Evolutionary conservation across 2,888 invertebrate genomes (phyloP).

Genomic region (Tanytarsus gracilentus): DNA sequence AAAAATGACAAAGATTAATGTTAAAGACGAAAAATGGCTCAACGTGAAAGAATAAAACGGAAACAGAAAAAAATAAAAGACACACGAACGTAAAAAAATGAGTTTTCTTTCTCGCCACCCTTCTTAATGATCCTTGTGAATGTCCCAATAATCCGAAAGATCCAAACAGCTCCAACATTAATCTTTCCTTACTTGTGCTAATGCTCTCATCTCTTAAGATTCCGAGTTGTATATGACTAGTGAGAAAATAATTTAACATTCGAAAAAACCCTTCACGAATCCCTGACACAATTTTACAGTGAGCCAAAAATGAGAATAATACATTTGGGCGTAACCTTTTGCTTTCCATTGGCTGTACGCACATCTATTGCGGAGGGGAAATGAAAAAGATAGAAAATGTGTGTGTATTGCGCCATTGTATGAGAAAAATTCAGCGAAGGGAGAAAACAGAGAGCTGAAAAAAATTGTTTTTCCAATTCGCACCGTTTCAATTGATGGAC

Average conservation of each 20-base stretch:
- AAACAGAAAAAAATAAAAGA: constrained; percentile 16
- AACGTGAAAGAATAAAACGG: constrained; percentile 15
- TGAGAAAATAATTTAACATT: background rate
- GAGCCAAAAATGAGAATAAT: constrained; percentile 19
- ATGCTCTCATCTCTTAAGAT: constrained; percentile 29
- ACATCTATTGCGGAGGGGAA: constrained; percentile 12
- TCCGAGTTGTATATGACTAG: background rate
- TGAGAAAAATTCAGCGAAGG: background rate
- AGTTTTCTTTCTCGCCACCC: constrained; percentile 9
- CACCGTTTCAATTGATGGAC: constrained; percentile 28
- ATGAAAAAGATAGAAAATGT: constrained; percentile 1
- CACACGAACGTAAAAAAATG: constrained; percentile 16
- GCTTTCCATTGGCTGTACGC: background rate
- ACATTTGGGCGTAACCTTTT: constrained; percentile 8
- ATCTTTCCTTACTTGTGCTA: no score
- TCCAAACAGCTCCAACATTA: constrained; percentile 28
- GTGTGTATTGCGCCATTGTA: constrained; percentile 16
- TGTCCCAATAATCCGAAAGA: constrained; percentile 29
- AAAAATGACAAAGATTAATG: constrained; percentile 28
- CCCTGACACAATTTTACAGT: background rate
- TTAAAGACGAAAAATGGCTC: constrained; percentile 28
- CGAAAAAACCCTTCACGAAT: background rate
- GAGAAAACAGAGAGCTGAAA: background rate
- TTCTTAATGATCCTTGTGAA: constrained; percentile 27
- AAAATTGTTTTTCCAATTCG: constrained; percentile 12